A percentile compares a stretch with the other conserved stretches of the same genome.
These are phyloP conservation scores for Dasypolia templi DNA, from an alignment of 2,888 invertebrate genomes.

Conservation along the genomic window DNA sequence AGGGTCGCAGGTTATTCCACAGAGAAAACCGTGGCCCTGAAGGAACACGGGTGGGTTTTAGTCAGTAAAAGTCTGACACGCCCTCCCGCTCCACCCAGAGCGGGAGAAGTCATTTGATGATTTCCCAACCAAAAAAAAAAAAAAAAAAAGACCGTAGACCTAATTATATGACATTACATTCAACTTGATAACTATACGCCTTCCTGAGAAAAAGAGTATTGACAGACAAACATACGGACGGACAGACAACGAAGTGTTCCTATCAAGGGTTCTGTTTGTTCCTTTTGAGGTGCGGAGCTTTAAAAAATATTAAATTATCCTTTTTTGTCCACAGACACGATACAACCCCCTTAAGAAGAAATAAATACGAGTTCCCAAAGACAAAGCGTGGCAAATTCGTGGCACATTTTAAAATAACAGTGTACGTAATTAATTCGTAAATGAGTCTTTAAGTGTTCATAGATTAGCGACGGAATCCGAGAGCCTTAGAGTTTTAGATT, in stretches of 20 bases:
- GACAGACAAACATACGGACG: not conserved
- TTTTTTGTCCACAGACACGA: too few species aligned
- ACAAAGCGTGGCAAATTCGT: slow-evolving; percentile 15
- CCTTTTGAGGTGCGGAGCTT: not conserved
- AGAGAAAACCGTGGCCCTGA: too few species aligned
- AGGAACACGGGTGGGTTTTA: too few species aligned
- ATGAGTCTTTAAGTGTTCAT: slow-evolving; percentile 57
- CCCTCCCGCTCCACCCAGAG: too few species aligned
- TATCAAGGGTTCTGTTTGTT: not conserved
- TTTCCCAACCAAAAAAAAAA: too few species aligned
- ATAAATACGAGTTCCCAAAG: not conserved
- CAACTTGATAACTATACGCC: not conserved
- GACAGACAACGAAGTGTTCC: not conserved
- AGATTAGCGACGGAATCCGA: slow-evolving; percentile 59
- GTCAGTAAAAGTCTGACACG: too few species aligned
- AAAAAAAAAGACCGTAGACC: too few species aligned
- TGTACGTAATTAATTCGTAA: slow-evolving; percentile 52
- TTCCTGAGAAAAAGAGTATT: not conserved
- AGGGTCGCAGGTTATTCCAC: too few species aligned
- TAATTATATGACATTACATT: not conserved
- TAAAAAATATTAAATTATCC: not conserved
- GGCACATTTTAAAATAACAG: slow-evolving; percentile 42
- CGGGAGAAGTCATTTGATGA: too few species aligned
- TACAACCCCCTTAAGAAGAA: not conserved
- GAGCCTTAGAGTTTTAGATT: slow-evolving; percentile 60